Base-by-base conservation (phyloP, 2,888 invertebrate species). In the Acrobasis suavella region DNA sequence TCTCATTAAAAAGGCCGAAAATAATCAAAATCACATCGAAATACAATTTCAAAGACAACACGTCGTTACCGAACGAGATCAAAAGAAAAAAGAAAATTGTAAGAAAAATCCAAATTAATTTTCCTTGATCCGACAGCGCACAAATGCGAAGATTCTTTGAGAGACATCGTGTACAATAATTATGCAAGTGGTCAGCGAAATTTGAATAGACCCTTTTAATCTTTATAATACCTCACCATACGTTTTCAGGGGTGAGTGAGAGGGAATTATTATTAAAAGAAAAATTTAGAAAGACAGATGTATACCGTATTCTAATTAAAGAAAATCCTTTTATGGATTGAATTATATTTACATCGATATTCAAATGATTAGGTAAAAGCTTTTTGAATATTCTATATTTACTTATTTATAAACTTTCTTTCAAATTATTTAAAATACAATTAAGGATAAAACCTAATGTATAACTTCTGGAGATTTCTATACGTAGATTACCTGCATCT, bases 111-210 rank as follows among this genome's bases (percentile, higher is more conserved):
- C 84, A 89, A 90, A 89, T 90, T 89, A 91, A 88, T 90, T 89
- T 89, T 82, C 78, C 79, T 82, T 78, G 86, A 84, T 83, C 83
- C 76, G 80, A 81, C 78, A 76, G 76, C 80, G 86, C 80, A 88
- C 87, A 83, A 81, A 82, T 80, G 70, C 65, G 71, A 74, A 80
- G 76, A 85, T 81, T 83, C 86, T 88, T 89, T 87, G 87, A 88
- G 83, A 84, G 82, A 82, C 77, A 81, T 84, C 75, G 49, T 72
- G 72, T 74, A 79, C 78, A 85, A 91, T 89, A 90, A 91, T 90
- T 89, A 90, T 91, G 91, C 90, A 89, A 91, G 89, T 87, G 91
- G 91, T 90, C 91, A 91, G 81, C 82, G 74, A 72, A 76, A 73
- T 71, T 69, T 80, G 76, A 80, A 81, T 80, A 67, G 78, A 72